These are phyloP conservation scores for Thereva unica DNA, from an alignment of 2,888 invertebrate species.

Conservation along the genomic window DNA sequence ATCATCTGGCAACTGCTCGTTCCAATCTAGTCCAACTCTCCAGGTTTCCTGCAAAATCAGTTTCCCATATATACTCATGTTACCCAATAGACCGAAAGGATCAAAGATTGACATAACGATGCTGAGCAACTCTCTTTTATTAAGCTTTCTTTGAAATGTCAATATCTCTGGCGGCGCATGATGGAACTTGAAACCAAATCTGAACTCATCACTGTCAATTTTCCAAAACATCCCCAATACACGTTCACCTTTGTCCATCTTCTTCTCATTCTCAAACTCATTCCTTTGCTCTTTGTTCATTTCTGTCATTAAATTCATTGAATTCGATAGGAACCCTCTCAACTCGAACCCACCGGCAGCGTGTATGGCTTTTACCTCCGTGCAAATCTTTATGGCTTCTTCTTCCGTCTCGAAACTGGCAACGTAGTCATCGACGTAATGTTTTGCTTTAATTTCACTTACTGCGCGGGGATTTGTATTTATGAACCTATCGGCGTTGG, in stretches of 20 bases:
- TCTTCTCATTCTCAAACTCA: too few relatives aligned
- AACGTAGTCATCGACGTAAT: constrained; percentile 39
- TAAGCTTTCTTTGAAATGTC: constrained; percentile 39
- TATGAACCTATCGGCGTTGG: constrained; percentile 35
- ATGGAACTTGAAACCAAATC: constrained; percentile 38
- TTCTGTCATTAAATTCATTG: constrained; percentile 22
- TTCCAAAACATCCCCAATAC: constrained; percentile 42
- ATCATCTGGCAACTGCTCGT: constrained; percentile 3
- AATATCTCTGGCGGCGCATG: constrained; percentile 26
- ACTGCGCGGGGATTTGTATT: constrained; percentile 36
- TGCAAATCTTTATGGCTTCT: constrained; percentile 31
- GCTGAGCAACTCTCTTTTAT: constrained; percentile 43
- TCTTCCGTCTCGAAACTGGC: constrained; percentile 24
- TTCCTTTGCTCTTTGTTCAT: not conserved
- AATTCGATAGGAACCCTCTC: constrained; percentile 38
- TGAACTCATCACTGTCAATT: constrained; percentile 40
- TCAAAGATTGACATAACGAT: constrained; percentile 48
- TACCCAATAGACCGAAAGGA: constrained; percentile 46
- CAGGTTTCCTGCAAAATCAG: constrained; percentile 46
- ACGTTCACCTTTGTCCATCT: too few relatives aligned
- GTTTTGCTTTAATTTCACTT: constrained; percentile 37
- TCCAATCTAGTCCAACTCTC: constrained; percentile 16
- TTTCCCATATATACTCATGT: constrained; percentile 43
- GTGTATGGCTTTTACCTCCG: constrained; percentile 35
- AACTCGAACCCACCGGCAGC: constrained; percentile 38